Evolutionary conservation across 2,797 vertebrate species (phyloP).

Genomic region (Periparus ater): DNA sequence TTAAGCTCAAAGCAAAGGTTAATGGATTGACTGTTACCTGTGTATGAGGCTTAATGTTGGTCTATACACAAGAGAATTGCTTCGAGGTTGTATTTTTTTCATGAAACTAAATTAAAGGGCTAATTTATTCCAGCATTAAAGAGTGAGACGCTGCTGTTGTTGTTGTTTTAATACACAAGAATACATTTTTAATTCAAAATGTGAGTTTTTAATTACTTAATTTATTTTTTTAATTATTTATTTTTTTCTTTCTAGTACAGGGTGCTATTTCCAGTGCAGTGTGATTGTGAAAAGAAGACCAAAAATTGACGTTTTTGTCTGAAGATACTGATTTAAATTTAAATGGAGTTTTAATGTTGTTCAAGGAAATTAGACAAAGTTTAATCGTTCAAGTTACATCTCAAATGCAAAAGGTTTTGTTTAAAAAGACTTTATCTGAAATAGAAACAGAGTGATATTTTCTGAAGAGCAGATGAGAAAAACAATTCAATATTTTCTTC

Average conservation of each 20-base stretch:
- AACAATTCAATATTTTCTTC: background rate
- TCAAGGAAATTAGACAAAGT: background rate
- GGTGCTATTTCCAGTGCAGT: background rate
- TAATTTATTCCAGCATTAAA: slow-evolving; percentile 77
- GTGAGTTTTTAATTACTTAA: too few relatives aligned
- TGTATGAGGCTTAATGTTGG: slow-evolving; percentile 83
- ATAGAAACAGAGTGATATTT: background rate
- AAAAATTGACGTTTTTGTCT: background rate
- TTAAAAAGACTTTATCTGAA: background rate
- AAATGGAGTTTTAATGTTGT: background rate
- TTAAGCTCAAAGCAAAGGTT: slow-evolving; percentile 93
- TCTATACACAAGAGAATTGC: slow-evolving; percentile 84
- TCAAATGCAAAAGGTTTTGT: background rate
- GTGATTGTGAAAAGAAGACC: background rate
- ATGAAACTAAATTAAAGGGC: slow-evolving; percentile 81
- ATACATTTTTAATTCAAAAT: slow-evolving; percentile 46
- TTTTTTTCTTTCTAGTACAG: background rate
- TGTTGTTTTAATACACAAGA: slow-evolving; percentile 64
- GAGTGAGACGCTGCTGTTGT: slow-evolving; percentile 35
- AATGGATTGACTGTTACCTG: slow-evolving; percentile 99
- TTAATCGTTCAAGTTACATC: background rate
- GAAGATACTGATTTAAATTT: background rate
- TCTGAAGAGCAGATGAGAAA: background rate
- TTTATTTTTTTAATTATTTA: too few relatives aligned
- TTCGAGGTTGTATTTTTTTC: slow-evolving; percentile 71